Percentiles rank a stretch among this genome's conserved stretches.
Conservation (phyloP, 2,888 invertebrate species). For the Clistopyga incitator region DNA sequence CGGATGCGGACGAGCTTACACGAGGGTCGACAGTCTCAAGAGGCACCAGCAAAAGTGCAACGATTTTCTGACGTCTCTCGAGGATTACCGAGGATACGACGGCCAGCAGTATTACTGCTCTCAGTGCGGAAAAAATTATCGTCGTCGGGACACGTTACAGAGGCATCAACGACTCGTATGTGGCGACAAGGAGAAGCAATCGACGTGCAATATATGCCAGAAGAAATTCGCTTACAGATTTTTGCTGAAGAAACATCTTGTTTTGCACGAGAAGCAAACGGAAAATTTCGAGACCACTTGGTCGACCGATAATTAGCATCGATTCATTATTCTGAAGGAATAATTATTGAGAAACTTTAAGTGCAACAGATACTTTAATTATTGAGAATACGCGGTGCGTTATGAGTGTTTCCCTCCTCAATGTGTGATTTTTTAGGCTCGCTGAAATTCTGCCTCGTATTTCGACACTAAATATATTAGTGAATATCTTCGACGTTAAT, state of each 20-base stretch:
- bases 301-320: constrained; percentile 34
- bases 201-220: constrained; percentile 63
- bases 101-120: constrained; percentile 73
- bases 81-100: constrained; percentile 57
- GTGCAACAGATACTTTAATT: constrained; percentile 22
- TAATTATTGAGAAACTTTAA: constrained; percentile 14
- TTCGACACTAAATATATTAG: background rate
- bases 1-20: constrained; percentile 82
- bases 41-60: constrained; percentile 77
- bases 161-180: constrained; percentile 82
- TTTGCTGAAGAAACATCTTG: constrained; percentile 64
- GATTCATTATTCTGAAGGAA: background rate
- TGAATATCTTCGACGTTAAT: constrained; percentile 13
- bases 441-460: background rate
- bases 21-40: constrained; percentile 80
- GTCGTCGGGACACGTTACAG: constrained; percentile 79
- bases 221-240: constrained; percentile 66
- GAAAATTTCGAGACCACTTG: constrained; percentile 34
- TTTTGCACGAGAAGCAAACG: constrained; percentile 49
- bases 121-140: constrained; percentile 81
- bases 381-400: background rate
- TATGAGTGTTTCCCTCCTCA: background rate
- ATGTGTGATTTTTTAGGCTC: background rate
- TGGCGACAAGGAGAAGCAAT: constrained; percentile 71
- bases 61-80: constrained; percentile 52